These are phyloP conservation scores for Melikaiella ostensackeni DNA, from an alignment of 2,888 invertebrate genomes.

Conservation along the genomic window DNA sequence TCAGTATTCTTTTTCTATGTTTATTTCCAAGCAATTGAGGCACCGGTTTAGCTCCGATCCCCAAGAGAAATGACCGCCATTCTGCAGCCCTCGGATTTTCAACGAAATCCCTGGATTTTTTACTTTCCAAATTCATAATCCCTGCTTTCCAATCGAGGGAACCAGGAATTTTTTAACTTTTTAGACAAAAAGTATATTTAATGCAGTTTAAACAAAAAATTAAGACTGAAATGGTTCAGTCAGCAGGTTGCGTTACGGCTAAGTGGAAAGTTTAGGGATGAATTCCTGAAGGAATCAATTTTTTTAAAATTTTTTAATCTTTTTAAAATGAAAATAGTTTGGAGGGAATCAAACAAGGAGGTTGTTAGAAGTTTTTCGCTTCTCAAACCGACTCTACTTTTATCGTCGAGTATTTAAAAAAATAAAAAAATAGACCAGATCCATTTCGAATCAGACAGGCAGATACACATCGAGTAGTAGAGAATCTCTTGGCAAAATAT, in stretches of 20 bases:
- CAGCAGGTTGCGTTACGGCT: neutral
- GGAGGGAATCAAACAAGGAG: no score
- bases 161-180: neutral
- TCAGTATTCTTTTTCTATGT: constrained; percentile 44
- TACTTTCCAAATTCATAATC: neutral
- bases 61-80: constrained; percentile 14
- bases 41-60: constrained; percentile 31
- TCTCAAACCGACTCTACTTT: neutral
- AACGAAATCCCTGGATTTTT: neutral
- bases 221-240: no score
- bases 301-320: neutral
- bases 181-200: neutral
- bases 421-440: neutral
- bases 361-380: no score
- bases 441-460: no score
- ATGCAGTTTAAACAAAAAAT: neutral
- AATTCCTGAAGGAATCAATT: neutral
- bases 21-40: constrained; percentile 47
- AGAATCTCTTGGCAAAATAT: no score
- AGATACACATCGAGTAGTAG: no score
- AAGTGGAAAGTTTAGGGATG: neutral
- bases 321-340: no score
- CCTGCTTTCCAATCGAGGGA: neutral
- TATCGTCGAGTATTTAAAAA: neutral
- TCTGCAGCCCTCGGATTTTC: neutral